A percentile compares a stretch with the other conserved stretches of the same genome.
Evolutionary conservation across 2,797 vertebrate species (phyloP).

Genomic region (Anguilla marmorata): DNA sequence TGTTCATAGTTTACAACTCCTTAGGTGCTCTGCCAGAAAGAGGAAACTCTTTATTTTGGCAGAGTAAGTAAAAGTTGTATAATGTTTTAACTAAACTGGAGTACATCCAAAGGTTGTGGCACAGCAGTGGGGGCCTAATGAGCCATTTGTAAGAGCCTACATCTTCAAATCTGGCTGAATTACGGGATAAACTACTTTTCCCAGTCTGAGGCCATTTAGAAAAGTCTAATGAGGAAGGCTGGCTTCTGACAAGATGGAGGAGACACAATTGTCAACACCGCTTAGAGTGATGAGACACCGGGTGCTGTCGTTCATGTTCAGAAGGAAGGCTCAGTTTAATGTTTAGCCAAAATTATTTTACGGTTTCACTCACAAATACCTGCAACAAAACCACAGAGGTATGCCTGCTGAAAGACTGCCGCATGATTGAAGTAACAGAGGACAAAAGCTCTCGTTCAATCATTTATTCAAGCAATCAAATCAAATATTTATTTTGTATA

Average conservation of each 20-base stretch:
- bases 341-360: neutral
- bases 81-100: neutral
- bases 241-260: slow-evolving; percentile 17
- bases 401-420: neutral
- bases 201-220: neutral
- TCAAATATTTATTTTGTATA: neutral
- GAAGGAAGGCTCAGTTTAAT: neutral
- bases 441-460: neutral
- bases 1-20: neutral
- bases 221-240: slow-evolving; percentile 26
- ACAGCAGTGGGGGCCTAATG: neutral
- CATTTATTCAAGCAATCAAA: neutral
- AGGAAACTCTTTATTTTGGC: neutral
- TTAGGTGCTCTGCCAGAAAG: neutral
- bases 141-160: neutral
- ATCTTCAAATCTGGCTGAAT: slow-evolving; percentile 4
- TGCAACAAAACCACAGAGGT: neutral
- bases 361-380: neutral
- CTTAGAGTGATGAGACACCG: slow-evolving; percentile 2
- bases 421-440: neutral
- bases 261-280: slow-evolving; percentile 15
- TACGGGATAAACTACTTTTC: slow-evolving; percentile 5
- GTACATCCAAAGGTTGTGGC: neutral
- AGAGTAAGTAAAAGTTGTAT: neutral
- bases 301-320: neutral